A percentile compares a stretch with the other conserved stretches of the same genome.
Conservation (phyloP, 2,888 invertebrate genomes). For the Orthosia incerta region DNA sequence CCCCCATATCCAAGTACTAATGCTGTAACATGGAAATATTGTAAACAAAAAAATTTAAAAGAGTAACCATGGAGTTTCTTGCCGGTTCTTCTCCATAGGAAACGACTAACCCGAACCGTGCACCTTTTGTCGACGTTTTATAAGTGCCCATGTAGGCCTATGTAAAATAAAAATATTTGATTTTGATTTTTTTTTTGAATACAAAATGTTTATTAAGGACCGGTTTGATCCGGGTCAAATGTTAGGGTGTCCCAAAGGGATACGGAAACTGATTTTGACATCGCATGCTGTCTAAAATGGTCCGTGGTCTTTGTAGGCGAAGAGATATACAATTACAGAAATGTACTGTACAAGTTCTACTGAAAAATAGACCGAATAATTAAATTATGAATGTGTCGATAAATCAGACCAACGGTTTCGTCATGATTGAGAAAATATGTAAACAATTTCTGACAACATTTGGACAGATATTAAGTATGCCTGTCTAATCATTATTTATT, state of each 20-base stretch:
- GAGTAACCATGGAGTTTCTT: no score
- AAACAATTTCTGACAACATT: slow-evolving; percentile 44
- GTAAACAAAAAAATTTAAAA: no score
- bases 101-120: no score
- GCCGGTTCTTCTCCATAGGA: no score
- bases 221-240: slow-evolving; percentile 29
- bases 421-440: slow-evolving; percentile 28
- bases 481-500: slow-evolving; percentile 33
- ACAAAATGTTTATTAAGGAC: slow-evolving; percentile 35
- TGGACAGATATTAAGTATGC: slow-evolving; percentile 39
- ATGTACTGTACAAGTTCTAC: slow-evolving; percentile 7
- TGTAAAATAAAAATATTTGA: no score
- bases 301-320: background rate
- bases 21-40: no score
- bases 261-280: slow-evolving; percentile 13
- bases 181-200: no score
- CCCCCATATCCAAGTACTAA: no score
- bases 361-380: slow-evolving; percentile 1
- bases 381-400: slow-evolving; percentile 24
- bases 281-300: background rate
- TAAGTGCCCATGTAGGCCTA: no score
- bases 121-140: no score
- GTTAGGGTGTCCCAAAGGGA: slow-evolving; percentile 11
- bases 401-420: slow-evolving; percentile 29
- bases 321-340: slow-evolving; percentile 1